Evolutionary conservation across 2,113 vertebrate species (phyloP).

Genomic region (Phyllostomus hastatus): DNA sequence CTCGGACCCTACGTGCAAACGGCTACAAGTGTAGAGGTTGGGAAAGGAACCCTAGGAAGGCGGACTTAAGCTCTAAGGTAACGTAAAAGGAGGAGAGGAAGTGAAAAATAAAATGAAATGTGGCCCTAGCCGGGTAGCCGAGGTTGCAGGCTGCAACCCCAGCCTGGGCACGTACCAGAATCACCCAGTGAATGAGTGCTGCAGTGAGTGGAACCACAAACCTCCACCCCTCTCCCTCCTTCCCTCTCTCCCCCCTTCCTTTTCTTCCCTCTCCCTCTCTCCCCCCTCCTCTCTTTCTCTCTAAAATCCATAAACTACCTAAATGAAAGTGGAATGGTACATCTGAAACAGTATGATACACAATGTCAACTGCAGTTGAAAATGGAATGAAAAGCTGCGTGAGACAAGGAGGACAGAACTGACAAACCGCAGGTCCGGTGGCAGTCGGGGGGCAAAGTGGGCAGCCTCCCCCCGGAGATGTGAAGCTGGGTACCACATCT

Average conservation of each 20-base stretch:
- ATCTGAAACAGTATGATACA: not conserved
- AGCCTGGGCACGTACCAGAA: too few relatives aligned
- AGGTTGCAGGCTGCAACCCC: too few relatives aligned
- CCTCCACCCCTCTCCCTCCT: too few relatives aligned
- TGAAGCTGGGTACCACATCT: not conserved
- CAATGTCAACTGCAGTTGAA: not conserved
- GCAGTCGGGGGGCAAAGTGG: not conserved
- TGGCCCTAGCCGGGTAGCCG: too few relatives aligned
- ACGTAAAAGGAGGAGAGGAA: not conserved
- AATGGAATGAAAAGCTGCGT: not conserved
- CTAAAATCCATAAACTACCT: too few relatives aligned
- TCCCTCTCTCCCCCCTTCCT: too few relatives aligned
- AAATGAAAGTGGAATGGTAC: not conserved
- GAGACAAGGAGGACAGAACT: not conserved
- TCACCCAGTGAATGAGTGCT: too few relatives aligned
- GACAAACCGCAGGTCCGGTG: not conserved
- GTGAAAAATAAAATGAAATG: not conserved
- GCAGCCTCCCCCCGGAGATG: not conserved
- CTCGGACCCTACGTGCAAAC: not conserved
- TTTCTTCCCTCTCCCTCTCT: too few relatives aligned
- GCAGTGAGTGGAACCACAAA: too few relatives aligned
- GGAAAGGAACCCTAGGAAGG: not conserved
- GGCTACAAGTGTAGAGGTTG: not conserved
- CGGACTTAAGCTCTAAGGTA: not conserved
- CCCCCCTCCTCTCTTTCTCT: too few relatives aligned